phyloP scores from a whole-genome alignment of 2,888 invertebrate genomes.

The Ennomos erosarius region DNA sequence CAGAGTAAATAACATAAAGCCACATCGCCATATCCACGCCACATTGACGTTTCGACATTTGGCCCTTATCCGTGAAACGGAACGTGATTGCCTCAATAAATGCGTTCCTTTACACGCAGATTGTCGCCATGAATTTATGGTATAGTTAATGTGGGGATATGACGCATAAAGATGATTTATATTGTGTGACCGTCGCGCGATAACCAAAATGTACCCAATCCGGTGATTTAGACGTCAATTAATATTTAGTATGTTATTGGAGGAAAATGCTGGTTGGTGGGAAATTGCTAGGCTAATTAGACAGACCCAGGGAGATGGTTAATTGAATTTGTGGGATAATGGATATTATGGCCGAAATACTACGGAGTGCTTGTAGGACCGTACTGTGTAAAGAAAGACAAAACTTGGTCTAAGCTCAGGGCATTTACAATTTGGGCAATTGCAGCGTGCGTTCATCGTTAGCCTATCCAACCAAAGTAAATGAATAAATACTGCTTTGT shows the following conservation, averaged over 20 bases:
- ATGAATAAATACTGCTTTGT: no score
- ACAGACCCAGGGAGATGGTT: neutral
- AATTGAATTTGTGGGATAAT: neutral
- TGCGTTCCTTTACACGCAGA: conserved; percentile 32
- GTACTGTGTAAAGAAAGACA: no score
- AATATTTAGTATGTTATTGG: conserved; percentile 11
- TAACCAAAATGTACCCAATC: conserved; percentile 17
- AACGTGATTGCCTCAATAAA: conserved; percentile 23
- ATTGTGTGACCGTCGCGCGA: conserved; percentile 7
- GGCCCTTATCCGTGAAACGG: conserved; percentile 17
- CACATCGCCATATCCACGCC: neutral
- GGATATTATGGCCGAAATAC: neutral
- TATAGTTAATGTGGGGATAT: conserved; percentile 22
- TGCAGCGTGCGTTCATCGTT: no score
- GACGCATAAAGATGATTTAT: conserved; percentile 30
- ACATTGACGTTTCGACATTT: conserved; percentile 3
- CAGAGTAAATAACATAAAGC: neutral
- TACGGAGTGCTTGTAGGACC: no score
- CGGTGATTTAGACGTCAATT: conserved; percentile 18
- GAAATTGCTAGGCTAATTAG: conserved; percentile 6
- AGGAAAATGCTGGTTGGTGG: conserved; percentile 1
- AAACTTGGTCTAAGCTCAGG: no score
- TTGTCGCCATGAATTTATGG: conserved; percentile 25
- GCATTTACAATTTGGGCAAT: no score
- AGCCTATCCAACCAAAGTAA: no score